phyloP scores from a whole-genome alignment of 2,888 invertebrate species.

The Eremobia ochroleuca region DNA sequence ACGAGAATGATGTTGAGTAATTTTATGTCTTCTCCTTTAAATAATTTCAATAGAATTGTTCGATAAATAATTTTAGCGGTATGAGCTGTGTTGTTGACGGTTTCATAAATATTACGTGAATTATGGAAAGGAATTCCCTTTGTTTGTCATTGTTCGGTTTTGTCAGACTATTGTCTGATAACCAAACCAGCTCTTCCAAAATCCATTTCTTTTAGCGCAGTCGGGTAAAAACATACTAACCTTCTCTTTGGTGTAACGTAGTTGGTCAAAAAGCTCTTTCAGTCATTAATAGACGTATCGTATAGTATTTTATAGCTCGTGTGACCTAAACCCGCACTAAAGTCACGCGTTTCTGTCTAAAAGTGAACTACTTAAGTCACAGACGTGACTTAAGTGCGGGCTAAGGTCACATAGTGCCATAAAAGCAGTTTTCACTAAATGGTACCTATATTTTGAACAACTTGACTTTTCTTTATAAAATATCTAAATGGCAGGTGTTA shows the following conservation, averaged over 20 bases:
- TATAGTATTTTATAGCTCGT: no score
- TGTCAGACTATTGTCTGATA: neutral
- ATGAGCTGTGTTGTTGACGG: neutral
- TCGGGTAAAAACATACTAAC: neutral
- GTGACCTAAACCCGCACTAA: no score
- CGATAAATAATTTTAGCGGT: neutral
- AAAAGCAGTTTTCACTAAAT: neutral
- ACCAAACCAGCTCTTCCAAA: neutral
- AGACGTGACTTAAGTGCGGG: no score
- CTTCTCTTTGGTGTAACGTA: no score
- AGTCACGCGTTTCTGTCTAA: no score
- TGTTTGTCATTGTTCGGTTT: neutral
- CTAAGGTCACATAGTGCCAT: no score
- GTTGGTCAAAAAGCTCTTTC: neutral
- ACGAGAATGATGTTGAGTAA: constrained; percentile 56
- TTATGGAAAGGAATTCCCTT: constrained; percentile 5
- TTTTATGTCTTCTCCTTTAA: constrained; percentile 19
- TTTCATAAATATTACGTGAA: neutral
- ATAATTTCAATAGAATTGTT: constrained; percentile 21
- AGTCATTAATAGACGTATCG: no score
- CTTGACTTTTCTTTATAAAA: neutral
- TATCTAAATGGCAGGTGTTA: no score
- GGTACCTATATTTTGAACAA: neutral
- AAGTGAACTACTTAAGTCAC: no score
- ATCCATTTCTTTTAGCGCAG: neutral